Conservation (phyloP, 2,113 vertebrate species). For the Macquaria australasica region DNA sequence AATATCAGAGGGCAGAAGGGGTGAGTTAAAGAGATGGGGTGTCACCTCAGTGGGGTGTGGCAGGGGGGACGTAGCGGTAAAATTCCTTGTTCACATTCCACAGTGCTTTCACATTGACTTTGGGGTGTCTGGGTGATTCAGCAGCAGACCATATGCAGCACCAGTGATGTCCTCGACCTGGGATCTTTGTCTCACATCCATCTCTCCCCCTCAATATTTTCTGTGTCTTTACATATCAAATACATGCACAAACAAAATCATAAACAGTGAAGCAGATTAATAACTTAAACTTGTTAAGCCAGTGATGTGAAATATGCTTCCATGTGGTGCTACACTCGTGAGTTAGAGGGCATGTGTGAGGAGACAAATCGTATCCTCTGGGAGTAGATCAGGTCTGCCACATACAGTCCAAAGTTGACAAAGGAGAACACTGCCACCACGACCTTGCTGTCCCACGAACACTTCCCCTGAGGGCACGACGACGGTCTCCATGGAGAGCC, state of each 20-base stretch:
- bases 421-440: constrained; percentile 92
- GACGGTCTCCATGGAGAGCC: constrained; percentile 86
- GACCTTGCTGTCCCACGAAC: constrained; percentile 94
- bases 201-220: not conserved
- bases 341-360: constrained; percentile 39
- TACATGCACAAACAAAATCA: constrained; percentile 7
- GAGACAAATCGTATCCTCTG: constrained; percentile 87
- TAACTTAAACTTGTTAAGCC: constrained; percentile 18
- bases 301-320: not conserved
- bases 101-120: constrained; percentile 14
- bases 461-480: constrained; percentile 86
- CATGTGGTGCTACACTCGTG: constrained; percentile 52
- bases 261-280: not conserved
- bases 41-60: constrained; percentile 49
- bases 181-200: not conserved
- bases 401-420: constrained; percentile 90
- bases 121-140: constrained; percentile 6
- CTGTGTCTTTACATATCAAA: constrained; percentile 2
- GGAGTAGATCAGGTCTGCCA: constrained; percentile 89
- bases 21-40: constrained; percentile 31
- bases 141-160: constrained; percentile 3
- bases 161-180: not conserved
- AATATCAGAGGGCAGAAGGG: constrained; percentile 27
- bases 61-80: not conserved
- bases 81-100: constrained; percentile 55